Percentiles rank a stretch among this genome's conserved stretches.
Evolutionary conservation across 2,888 invertebrate genomes (phyloP).

Genomic region (Melinopterus prodromus): DNA sequence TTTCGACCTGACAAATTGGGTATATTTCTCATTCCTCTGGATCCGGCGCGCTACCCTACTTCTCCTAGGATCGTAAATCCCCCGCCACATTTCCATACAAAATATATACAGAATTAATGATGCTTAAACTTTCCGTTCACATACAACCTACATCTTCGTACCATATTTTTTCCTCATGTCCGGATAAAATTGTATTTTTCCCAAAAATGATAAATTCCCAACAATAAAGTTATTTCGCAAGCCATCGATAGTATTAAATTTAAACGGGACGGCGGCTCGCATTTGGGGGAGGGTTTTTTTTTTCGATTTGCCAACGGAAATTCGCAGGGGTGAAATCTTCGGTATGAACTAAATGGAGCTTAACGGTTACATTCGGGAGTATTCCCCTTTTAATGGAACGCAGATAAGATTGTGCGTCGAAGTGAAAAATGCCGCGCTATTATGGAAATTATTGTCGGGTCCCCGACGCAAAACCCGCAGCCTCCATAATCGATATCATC

Average conservation of each 20-base stretch:
- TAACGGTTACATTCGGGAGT: background rate
- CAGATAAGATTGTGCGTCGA: slow-evolving; percentile 4
- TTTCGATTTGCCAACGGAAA: background rate
- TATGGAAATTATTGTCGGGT: background rate
- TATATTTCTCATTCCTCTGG: background rate
- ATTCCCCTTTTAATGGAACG: background rate
- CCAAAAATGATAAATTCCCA: background rate
- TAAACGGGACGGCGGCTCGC: background rate
- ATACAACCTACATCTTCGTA: background rate
- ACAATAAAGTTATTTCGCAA: background rate
- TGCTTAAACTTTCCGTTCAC: background rate
- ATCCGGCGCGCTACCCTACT: background rate
- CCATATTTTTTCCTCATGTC: background rate
- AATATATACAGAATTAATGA: slow-evolving; percentile 4
- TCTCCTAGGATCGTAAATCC: background rate
- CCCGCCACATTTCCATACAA: background rate
- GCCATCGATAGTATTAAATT: background rate
- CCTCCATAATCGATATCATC: background rate
- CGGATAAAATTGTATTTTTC: background rate
- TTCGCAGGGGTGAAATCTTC: background rate
- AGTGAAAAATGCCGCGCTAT: background rate
- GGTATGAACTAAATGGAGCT: slow-evolving; percentile 4
- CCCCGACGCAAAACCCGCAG: background rate
- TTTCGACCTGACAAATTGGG: background rate
- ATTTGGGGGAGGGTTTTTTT: background rate